A percentile compares a stretch with the other conserved stretches of the same genome.
Conservation (phyloP, 92 coral and sea anemone genomes). For the Porites rus region DNA sequence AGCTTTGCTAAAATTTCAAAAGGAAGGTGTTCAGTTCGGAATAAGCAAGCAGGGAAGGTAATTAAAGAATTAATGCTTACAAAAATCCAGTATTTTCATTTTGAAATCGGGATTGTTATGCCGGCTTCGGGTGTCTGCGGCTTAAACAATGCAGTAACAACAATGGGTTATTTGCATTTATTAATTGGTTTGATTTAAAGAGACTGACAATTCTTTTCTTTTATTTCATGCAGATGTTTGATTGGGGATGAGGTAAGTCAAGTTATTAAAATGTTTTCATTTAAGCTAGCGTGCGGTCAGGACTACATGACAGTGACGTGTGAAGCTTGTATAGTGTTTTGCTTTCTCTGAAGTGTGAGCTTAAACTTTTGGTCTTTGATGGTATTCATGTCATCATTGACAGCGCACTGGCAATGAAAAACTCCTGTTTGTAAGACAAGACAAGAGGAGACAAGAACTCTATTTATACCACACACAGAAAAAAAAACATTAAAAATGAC, state of each 20-base stretch:
- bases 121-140: neutral
- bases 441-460: too few species aligned
- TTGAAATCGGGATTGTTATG: neutral
- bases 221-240: constrained; percentile 69
- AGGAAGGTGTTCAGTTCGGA: constrained; percentile 89
- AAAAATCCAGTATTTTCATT: neutral
- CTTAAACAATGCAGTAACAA: neutral
- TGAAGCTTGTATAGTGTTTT: too few species aligned
- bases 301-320: too few species aligned
- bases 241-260: constrained; percentile 91
- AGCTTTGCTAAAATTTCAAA: constrained; percentile 86
- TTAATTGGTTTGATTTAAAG: neutral
- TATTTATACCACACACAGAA: too few species aligned
- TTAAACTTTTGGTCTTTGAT: too few species aligned
- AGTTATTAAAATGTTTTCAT: neutral
- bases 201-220: neutral
- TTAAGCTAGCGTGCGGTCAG: too few species aligned
- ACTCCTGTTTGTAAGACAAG: too few species aligned
- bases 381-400: too few species aligned
- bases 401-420: too few species aligned
- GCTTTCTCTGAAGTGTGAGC: too few species aligned
- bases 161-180: neutral
- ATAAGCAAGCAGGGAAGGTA: constrained; percentile 93
- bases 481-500: too few species aligned
- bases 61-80: neutral